A percentile compares a stretch with the other conserved stretches of the same genome.
Evolutionary conservation across 2,888 invertebrate genomes (phyloP).

Genomic region (Julus scandinavius): DNA sequence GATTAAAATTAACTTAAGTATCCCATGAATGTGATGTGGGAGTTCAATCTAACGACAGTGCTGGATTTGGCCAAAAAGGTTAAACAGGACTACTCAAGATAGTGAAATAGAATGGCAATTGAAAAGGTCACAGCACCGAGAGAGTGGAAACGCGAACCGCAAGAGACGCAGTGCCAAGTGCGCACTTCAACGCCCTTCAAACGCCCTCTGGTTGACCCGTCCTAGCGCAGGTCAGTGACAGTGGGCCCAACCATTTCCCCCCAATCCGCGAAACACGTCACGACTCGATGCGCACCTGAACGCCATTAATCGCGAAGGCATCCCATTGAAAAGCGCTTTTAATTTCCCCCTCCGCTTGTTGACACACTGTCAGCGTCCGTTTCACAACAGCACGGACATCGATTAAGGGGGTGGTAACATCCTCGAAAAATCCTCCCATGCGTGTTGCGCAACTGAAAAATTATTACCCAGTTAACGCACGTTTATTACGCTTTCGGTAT

Average conservation of each 20-base stretch:
- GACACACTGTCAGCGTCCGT: background rate
- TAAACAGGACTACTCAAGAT: background rate
- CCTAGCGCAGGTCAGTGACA: conserved; percentile 17
- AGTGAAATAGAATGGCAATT: background rate
- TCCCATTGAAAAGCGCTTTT: background rate
- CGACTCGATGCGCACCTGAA: conserved; percentile 23
- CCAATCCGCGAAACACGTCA: background rate
- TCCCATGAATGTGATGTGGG: too few species aligned
- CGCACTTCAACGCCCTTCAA: background rate
- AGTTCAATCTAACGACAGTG: background rate
- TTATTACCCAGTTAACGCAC: too few species aligned
- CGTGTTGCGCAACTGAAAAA: too few species aligned
- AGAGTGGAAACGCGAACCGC: background rate
- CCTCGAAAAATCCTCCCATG: too few species aligned
- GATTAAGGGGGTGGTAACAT: too few species aligned
- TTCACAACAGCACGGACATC: background rate
- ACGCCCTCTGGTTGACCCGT: conserved; percentile 33
- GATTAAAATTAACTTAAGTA: too few species aligned
- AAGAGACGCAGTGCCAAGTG: background rate
- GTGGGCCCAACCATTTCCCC: background rate
- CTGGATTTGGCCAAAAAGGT: background rate
- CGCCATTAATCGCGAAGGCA: background rate
- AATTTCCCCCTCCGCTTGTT: background rate
- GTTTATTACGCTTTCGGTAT: too few species aligned
- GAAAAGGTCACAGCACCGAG: background rate